Evolutionary conservation across 2,888 invertebrate species (phyloP).

Genomic region (Argyresthia albistria): DNA sequence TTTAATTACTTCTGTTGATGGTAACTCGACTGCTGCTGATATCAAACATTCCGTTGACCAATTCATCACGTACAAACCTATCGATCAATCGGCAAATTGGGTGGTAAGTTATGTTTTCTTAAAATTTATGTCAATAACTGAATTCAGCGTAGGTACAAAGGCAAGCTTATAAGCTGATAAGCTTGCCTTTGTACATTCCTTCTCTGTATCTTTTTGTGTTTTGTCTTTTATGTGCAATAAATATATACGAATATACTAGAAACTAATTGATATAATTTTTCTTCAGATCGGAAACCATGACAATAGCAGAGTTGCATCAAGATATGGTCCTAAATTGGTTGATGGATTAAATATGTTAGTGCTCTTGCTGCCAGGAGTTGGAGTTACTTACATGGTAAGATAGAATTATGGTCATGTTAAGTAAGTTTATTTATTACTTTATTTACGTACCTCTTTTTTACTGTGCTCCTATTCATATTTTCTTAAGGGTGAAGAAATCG

Average conservation of each 20-base stretch:
- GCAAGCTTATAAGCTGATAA: too few species aligned
- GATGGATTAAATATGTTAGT: constrained; percentile 89
- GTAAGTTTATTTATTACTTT: not conserved
- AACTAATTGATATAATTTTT: constrained; percentile 15
- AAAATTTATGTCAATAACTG: not conserved
- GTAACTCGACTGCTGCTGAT: constrained; percentile 72
- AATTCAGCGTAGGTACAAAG: not conserved
- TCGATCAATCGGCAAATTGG: constrained; percentile 78
- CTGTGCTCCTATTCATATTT: constrained; percentile 16
- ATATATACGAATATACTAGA: too few species aligned
- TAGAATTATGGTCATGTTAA: too few species aligned
- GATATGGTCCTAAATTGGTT: constrained; percentile 76
- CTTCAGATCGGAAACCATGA: constrained; percentile 83
- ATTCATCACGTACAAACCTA: constrained; percentile 78
- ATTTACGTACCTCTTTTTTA: too few species aligned
- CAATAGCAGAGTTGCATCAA: constrained; percentile 75
- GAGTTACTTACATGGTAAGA: constrained; percentile 85
- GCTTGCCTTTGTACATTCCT: too few species aligned
- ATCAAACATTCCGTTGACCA: constrained; percentile 72
- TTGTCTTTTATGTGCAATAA: too few species aligned
- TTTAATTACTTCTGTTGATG: constrained; percentile 73
- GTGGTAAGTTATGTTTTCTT: constrained; percentile 66
- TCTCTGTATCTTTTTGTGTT: too few species aligned
- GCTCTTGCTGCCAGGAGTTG: constrained; percentile 87
- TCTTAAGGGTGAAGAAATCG: constrained; percentile 81